Conservation (phyloP, 2,888 invertebrate species). For the Clitarchus hookeri region DNA sequence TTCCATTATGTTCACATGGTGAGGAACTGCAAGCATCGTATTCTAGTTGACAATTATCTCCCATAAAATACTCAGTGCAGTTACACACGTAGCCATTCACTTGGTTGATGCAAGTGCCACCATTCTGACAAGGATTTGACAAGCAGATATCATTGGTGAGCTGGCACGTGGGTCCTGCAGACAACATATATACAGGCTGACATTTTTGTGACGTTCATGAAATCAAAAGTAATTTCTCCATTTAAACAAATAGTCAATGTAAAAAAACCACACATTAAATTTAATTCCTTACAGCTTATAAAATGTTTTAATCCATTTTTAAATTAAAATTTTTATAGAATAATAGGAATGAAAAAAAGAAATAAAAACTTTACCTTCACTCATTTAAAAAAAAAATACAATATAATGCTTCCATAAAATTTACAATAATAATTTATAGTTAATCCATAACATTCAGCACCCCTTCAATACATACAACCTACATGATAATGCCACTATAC, state of each 20-base stretch:
- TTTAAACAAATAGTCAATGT: too few species aligned
- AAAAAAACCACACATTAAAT: too few species aligned
- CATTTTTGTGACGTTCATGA: not conserved
- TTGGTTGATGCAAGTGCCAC: slow-evolving; percentile 63
- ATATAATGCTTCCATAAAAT: too few species aligned
- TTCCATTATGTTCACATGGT: slow-evolving; percentile 68
- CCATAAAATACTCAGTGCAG: slow-evolving; percentile 63
- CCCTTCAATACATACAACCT: too few species aligned
- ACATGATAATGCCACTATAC: too few species aligned
- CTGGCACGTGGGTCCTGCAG: slow-evolving; percentile 62
- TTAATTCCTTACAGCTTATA: too few species aligned
- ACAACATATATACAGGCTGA: not conserved
- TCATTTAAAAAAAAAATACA: too few species aligned
- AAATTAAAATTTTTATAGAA: too few species aligned
- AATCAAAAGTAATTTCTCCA: too few species aligned
- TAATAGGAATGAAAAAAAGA: too few species aligned
- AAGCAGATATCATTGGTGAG: slow-evolving; percentile 58
- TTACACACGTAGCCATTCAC: slow-evolving; percentile 61
- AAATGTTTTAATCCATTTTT: too few species aligned
- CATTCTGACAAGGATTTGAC: slow-evolving; percentile 60
- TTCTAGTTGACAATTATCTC: slow-evolving; percentile 61
- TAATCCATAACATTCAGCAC: slow-evolving; percentile 58
- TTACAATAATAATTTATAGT: slow-evolving; percentile 2
- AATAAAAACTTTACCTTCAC: too few species aligned
- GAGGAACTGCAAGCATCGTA: slow-evolving; percentile 62